Base-by-base conservation (phyloP, 2,797 vertebrate species). In the Phalloptychus januarius region DNA sequence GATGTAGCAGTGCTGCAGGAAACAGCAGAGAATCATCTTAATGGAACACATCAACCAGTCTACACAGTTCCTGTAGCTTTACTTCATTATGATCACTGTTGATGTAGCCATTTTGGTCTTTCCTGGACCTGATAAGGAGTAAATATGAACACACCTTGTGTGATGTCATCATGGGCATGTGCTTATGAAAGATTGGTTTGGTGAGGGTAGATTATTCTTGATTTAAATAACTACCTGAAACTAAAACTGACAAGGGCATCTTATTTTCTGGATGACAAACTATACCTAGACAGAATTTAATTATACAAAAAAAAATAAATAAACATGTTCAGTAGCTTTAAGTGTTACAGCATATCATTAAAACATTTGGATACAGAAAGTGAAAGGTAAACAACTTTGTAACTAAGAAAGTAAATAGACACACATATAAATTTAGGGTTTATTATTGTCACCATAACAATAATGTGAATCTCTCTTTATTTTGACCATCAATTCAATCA, bases 391-490 rank as follows among this genome's bases (percentile, higher is more conserved):
- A 77, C 36, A 79, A 7, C 7, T 56, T 78, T 83, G 79, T 48
- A 78, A 76, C 75, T 45, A 80, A 90, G 82, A 87, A 87, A 90
- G 76, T 87, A 82, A 91, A 90, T 77, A 85, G 71, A 92, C 85
- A 90, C 84, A 88, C 90, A 94, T 92, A 92, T 85, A 83, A 92
- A 94, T 94, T 94, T 92, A 93, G 87, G 90, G 88, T 95, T 94
- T 94, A 95, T 95, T 95, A 91, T 91, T 95, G 91, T 94, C 95
- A 94, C 91, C 93, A 95, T 95, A 94, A 94, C 94, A 95, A 95
- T 94, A 94, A 94, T 93, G 94, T 94, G 92, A 91, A 93, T 93
- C 92, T 94, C 91, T 94, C 93, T 95, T 94, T 95, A 94, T 94
- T 95, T 94, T 94, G 87, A 95, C 94, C 94, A 94, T 95, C 94